Conservation (phyloP, 2,113 vertebrate genomes). For the Salvelinus alpinus region DNA sequence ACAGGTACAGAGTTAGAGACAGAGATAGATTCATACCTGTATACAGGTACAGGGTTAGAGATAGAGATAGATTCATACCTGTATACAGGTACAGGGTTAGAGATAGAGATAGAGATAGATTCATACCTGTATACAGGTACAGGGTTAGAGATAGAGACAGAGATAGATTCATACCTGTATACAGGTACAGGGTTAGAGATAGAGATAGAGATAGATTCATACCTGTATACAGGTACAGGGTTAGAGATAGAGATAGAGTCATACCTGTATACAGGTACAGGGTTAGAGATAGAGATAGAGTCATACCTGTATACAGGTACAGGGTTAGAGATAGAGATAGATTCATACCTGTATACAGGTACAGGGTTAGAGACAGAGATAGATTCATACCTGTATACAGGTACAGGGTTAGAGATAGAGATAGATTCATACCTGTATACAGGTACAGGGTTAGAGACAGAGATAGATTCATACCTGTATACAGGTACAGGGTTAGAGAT, state of each 20-base stretch:
- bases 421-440: conserved; percentile 82
- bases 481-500: too few relatives aligned
- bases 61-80: too few relatives aligned
- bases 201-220: too few relatives aligned
- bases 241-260: neutral
- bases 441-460: conserved; percentile 42
- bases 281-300: conserved; percentile 12
- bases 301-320: conserved; percentile 85
- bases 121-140: conserved; percentile 7
- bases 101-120: neutral
- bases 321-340: too few relatives aligned
- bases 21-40: conserved; percentile 78
- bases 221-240: too few relatives aligned
- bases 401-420: conserved; percentile 7
- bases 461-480: too few relatives aligned
- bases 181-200: conserved; percentile 52
- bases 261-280: conserved; percentile 1
- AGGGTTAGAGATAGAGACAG: conserved; percentile 8
- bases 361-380: too few relatives aligned
- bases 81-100: too few relatives aligned
- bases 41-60: conserved; percentile 62
- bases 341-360: too few relatives aligned
- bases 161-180: conserved; percentile 84
- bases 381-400: conserved; percentile 4
- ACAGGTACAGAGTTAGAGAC: too few relatives aligned